Base-by-base conservation (phyloP, 2,797 vertebrate species). In the Oophaga sylvatica region DNA sequence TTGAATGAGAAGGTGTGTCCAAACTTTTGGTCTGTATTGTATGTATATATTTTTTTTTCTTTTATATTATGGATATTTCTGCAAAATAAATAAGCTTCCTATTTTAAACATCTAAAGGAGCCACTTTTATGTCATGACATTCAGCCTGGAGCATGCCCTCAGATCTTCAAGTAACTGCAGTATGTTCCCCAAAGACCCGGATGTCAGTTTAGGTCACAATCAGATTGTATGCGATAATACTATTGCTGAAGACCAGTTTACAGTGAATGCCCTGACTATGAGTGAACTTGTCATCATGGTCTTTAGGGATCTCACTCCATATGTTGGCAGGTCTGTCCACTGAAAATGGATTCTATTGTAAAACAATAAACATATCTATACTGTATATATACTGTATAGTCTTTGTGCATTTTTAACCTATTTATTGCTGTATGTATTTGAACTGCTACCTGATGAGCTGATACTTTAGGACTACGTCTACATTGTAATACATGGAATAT, bases 121-220 rank as follows among this genome's bases (percentile, higher is more conserved):
- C 5, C 19, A 35, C 13, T 76, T 76, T 35, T 13, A 20, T 60
- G 22, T n/a, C 65, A 29, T 35, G 62, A 77, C 62, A 45, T 85
- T 85, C n/a, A 77, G 83, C 83, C 73, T 78, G 45, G 59, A 78
- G 83, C 83, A 85, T 77, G 83, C 83, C 60, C 60, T 53, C 16
- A 65, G 73, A 77, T 84, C 59, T 76, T 76, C 15, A 53, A 84
- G 83, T 77, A 77, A 31, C 60, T 77, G 71, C 73, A 85, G 41
- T 78, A 45, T 77, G 73, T 56, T 85, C 83, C 83, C 83, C 53
- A 45, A 77, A 85, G 83, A 85, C 73, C 73, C 16, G 10, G n/a
- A 77, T 85, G 83, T 85, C 83, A 85, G 83, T 8, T 67, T 65
- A 67, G 83, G 73, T 85, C 83, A 85, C n/a, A 78, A 63, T 84